These are phyloP conservation scores for Cancer borealis DNA, from an alignment of 2,888 invertebrate genomes.

Conservation along the genomic window DNA sequence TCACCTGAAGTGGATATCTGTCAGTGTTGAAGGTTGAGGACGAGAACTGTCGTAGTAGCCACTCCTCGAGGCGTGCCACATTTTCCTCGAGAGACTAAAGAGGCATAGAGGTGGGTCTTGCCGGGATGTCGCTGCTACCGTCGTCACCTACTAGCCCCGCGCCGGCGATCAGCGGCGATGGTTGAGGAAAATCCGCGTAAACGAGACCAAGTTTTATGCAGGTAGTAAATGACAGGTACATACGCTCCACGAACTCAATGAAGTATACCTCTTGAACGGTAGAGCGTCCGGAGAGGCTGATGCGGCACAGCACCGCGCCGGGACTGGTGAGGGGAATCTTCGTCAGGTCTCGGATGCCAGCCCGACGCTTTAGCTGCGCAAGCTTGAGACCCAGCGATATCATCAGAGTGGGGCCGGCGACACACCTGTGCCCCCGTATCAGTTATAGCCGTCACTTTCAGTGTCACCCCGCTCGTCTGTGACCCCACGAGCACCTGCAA, in stretches of 20 bases:
- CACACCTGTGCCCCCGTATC: slow-evolving; percentile 21
- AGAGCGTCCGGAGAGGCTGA: slow-evolving; percentile 30
- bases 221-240: slow-evolving; percentile 30
- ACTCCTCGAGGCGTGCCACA: slow-evolving; percentile 8
- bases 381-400: neutral
- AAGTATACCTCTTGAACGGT: slow-evolving; percentile 35
- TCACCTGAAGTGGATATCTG: slow-evolving; percentile 43
- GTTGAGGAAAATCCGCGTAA: neutral
- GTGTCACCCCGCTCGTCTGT: neutral
- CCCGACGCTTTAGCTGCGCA: slow-evolving; percentile 30
- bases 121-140: neutral
- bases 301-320: neutral
- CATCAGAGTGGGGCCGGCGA: slow-evolving; percentile 26
- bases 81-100: slow-evolving; percentile 8
- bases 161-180: neutral
- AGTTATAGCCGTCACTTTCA: neutral
- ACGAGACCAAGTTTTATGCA: neutral
- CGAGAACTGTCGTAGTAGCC: neutral
- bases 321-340: slow-evolving; percentile 27
- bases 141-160: neutral
- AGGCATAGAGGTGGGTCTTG: slow-evolving; percentile 18
- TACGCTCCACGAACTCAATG: neutral
- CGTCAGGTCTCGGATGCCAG: slow-evolving; percentile 42
- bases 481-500: neutral
- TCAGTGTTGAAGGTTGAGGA: slow-evolving; percentile 41